Evolutionary conservation across 2,888 invertebrate genomes (phyloP).

Genomic region (Physocephala rufipes): DNA sequence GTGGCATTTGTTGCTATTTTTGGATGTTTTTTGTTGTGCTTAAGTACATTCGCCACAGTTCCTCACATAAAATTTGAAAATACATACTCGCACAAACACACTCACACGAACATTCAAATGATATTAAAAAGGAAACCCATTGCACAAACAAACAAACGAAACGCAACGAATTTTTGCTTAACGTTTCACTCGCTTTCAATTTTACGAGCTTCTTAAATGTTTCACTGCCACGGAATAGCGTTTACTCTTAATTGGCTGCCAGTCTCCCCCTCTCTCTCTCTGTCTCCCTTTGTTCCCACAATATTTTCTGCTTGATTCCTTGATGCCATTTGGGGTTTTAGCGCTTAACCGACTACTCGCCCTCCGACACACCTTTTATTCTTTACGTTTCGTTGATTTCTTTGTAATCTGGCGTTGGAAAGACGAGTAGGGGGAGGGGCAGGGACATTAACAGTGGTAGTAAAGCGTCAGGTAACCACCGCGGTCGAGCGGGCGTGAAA

Average conservation of each 20-base stretch:
- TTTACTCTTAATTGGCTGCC: background rate
- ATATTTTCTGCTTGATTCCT: background rate
- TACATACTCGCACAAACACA: no score
- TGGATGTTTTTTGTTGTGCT: no score
- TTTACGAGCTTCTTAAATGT: slow-evolving; percentile 15
- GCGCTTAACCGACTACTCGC: no score
- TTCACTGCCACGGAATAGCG: slow-evolving; percentile 14
- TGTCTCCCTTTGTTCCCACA: background rate
- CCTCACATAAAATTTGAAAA: slow-evolving; percentile 4
- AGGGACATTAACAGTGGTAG: no score
- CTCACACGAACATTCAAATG: slow-evolving; percentile 15
- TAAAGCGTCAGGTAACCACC: background rate
- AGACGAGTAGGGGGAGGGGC: no score
- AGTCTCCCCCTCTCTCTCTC: no score
- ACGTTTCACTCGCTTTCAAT: slow-evolving; percentile 25
- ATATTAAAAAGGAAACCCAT: background rate
- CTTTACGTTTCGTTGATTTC: no score
- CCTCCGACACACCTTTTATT: no score
- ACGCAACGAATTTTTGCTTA: slow-evolving; percentile 11
- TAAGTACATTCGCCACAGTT: background rate
- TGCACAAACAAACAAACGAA: background rate
- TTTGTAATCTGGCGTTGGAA: no score
- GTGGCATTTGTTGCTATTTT: slow-evolving; percentile 4
- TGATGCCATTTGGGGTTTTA: no score
- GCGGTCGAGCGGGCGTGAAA: background rate